phyloP scores from a whole-genome alignment of 2,797 vertebrate species.

The Acomys russatus region DNA sequence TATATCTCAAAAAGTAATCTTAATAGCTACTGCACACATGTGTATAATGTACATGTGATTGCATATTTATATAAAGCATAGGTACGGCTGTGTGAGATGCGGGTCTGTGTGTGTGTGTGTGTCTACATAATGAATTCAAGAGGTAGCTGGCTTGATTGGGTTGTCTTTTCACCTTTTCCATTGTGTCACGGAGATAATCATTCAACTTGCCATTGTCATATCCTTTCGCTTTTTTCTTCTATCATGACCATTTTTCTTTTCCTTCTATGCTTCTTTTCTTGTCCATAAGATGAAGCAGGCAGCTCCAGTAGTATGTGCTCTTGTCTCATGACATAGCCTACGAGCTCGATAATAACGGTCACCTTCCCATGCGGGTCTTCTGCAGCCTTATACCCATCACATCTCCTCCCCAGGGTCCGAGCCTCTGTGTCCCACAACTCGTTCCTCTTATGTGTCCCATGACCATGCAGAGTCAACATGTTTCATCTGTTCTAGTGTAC shows the following conservation, averaged over 20 bases:
- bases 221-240: background rate
- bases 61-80: background rate
- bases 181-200: background rate
- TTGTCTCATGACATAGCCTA: background rate
- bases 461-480: background rate
- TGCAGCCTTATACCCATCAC: background rate
- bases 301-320: background rate
- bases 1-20: background rate
- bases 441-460: background rate
- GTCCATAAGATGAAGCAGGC: slow-evolving; percentile 44
- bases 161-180: background rate
- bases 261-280: background rate
- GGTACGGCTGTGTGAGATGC: background rate
- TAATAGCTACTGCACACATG: background rate
- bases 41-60: background rate
- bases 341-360: background rate
- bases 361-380: background rate
- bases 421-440: background rate
- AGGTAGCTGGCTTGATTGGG: background rate
- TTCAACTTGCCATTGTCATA: background rate
- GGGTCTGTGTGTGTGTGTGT: background rate
- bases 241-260: background rate
- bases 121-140: background rate
- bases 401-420: background rate
- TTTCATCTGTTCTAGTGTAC: slow-evolving; percentile 16